Base-by-base conservation (phyloP, 2,113 vertebrate species). In the Phalacrocorax carbo region DNA sequence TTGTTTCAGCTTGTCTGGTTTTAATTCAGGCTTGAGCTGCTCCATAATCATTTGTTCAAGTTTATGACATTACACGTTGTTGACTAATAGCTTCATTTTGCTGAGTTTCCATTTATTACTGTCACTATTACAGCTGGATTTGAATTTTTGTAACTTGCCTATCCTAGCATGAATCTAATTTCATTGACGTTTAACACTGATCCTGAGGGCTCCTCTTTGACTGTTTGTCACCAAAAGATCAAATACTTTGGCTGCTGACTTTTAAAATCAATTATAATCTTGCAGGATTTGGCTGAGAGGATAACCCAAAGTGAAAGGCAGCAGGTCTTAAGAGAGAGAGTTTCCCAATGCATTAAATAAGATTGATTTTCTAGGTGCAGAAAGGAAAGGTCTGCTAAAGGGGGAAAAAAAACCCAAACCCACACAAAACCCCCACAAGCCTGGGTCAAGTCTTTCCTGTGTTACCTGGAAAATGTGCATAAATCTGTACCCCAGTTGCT, bases 231-330 rank as follows among this genome's bases (percentile, higher is more conserved):
- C 93, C 82, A 89, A 48, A 78, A 77, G 90, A 96, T 94, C 92
- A 96, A 94, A 94, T 68, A 79, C 64, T 92, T 93, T 48, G 87
- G 70, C 90, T 95, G 78, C 85, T 83, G 82, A 90, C 82, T 94
- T 96, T 91, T 95, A 93, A 95, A 97, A 97, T 93, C 93, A 95
- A 93, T 95, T 96, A 92, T 65, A 91, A 97, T 91, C 89, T 94
- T 46, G 4, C 88, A 96, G 86, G 82, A 92, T 93, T 93, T 95
- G 75, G 72, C 81, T 93, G 73, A 86, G 78, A 95, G 72, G 62
- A 96, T 94, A 94, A 97, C 80, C 78, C 27, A 71, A 93, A 96
- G 66, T 86, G 92, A 95, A 96, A 96, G 69, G 51, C n/a, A 70
- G 55, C 3, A 61, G 86, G 57, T 68, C 61, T 87, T 77, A 51